Percentiles rank a stretch among this genome's conserved stretches.
Evolutionary conservation across 2,113 vertebrate genomes (phyloP).

Genomic region (Saimiri boliviensis): DNA sequence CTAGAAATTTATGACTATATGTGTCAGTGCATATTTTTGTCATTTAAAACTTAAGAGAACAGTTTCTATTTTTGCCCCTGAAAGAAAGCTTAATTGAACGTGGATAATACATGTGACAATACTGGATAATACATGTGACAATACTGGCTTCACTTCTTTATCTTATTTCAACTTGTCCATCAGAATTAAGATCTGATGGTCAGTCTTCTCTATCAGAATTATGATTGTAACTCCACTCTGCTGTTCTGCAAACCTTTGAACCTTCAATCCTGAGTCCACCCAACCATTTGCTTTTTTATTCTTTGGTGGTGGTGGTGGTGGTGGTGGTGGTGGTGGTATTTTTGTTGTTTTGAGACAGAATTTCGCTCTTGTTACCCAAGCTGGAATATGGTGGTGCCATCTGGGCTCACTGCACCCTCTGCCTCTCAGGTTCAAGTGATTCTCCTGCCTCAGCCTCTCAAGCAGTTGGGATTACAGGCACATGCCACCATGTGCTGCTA

Average conservation of each 20-base stretch:
- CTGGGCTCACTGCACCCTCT: no score
- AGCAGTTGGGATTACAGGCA: no score
- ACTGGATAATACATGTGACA: not conserved
- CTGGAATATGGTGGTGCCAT: no score
- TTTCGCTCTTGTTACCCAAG: no score
- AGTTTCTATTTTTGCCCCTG: constrained; percentile 36
- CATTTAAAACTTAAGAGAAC: constrained; percentile 22
- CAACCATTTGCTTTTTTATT: not conserved
- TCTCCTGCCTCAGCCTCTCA: no score
- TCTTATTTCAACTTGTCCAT: not conserved
- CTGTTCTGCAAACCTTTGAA: not conserved
- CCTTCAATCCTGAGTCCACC: not conserved
- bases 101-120: not conserved
- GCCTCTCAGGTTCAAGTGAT: no score
- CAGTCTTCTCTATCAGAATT: not conserved
- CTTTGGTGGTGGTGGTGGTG: not conserved
- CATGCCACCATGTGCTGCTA: no score
- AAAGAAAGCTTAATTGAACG: not conserved
- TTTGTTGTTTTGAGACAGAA: no score
- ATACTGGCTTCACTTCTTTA: constrained; percentile 19
- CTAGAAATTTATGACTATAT: constrained; percentile 25
- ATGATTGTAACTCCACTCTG: not conserved
- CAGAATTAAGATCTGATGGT: not conserved
- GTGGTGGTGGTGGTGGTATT: no score
- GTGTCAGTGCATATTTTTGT: constrained; percentile 12